Conservation (phyloP, 2,113 vertebrate genomes). For the Spheniscus mendiculus region DNA sequence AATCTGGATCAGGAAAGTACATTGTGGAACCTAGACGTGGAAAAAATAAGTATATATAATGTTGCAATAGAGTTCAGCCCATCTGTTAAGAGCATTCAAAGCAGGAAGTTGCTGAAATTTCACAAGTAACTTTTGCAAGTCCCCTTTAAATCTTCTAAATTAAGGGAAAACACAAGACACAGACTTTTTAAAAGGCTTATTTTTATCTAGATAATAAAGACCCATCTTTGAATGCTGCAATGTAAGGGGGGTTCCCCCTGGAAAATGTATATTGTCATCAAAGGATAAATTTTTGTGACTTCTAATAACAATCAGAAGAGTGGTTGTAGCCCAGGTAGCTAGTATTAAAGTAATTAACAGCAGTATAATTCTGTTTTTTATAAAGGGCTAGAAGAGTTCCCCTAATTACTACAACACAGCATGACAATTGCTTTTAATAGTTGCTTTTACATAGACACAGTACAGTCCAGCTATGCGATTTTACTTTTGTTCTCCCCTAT, state of each 20-base stretch:
- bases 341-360: not conserved
- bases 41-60: not conserved
- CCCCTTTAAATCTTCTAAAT: not conserved
- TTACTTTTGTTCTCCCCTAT: not conserved
- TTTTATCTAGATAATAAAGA: not conserved
- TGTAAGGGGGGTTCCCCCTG: rapidly evolving
- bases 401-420: not conserved
- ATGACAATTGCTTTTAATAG: not conserved
- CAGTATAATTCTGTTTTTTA: not conserved
- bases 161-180: not conserved
- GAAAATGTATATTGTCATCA: not conserved
- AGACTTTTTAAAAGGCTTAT: not conserved
- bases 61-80: not conserved
- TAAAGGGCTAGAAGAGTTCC: not conserved
- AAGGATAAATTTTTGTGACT: not conserved
- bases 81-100: not conserved
- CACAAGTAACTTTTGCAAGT: not conserved
- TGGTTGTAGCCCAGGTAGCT: not conserved
- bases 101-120: not conserved
- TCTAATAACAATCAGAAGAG: not conserved
- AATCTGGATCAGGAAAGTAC: not conserved
- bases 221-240: not conserved
- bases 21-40: not conserved
- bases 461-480: not conserved
- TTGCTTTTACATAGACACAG: not conserved